Evolutionary conservation across 2,797 vertebrate genomes (phyloP).

Genomic region (Agapornis canus): DNA sequence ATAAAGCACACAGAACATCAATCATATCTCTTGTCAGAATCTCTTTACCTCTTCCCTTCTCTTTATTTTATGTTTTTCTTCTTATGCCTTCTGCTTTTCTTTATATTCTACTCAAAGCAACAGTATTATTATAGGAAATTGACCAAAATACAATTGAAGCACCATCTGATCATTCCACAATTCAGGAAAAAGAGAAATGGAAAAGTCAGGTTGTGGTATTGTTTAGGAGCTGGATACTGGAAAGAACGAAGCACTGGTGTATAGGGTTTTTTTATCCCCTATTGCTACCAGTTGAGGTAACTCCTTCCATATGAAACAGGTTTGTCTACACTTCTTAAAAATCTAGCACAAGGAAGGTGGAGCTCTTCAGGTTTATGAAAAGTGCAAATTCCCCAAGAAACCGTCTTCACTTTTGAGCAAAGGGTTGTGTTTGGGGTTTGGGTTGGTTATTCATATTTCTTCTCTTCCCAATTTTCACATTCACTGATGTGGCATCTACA

Average conservation of each 20-base stretch:
- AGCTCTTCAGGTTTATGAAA: neutral
- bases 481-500: neutral
- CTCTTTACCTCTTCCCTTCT: neutral
- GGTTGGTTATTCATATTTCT: neutral
- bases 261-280: rapidly evolving
- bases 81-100: neutral
- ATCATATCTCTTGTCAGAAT: constrained; percentile 43
- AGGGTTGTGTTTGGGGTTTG: neutral
- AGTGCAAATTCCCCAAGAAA: neutral
- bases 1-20: constrained; percentile 49
- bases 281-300: neutral
- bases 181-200: neutral
- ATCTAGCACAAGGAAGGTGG: neutral
- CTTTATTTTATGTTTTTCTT: neutral
- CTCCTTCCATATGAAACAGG: neutral
- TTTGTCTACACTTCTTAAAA: neutral
- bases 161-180: neutral
- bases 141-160: neutral
- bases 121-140: neutral
- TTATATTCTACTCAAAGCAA: neutral
- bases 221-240: neutral
- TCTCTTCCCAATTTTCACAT: neutral
- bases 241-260: neutral
- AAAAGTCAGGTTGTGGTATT: neutral
- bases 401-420: neutral